phyloP scores from a whole-genome alignment of 2,113 vertebrate genomes.

The Anser cygnoides region DNA sequence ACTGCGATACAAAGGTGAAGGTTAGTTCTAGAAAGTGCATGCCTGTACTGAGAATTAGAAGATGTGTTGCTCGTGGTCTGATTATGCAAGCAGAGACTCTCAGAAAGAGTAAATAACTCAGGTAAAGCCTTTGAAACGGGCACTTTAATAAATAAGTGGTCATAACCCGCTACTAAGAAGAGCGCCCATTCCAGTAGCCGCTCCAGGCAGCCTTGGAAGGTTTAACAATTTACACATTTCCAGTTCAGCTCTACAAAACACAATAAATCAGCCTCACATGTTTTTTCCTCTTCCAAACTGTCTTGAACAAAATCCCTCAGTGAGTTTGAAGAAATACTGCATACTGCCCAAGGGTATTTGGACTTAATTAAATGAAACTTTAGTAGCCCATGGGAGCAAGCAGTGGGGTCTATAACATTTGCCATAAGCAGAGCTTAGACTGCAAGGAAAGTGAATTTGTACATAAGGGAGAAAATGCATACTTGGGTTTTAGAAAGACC shows the following conservation, averaged over 20 bases:
- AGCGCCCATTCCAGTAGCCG: not conserved
- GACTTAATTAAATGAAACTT: slow-evolving; percentile 31
- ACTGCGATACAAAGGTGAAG: not conserved
- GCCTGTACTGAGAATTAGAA: not conserved
- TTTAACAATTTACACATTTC: slow-evolving; percentile 2
- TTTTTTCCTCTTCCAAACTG: not conserved
- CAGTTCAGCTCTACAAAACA: not conserved
- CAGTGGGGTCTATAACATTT: slow-evolving; percentile 11
- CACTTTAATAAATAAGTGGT: not conserved
- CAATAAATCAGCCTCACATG: not conserved
- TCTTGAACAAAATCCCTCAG: not conserved
- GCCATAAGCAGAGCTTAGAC: not conserved
- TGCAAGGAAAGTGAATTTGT: not conserved
- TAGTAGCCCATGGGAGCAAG: not conserved
- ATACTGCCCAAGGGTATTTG: slow-evolving; percentile 28
- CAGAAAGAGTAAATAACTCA: not conserved
- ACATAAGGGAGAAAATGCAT: not conserved
- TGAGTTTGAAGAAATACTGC: slow-evolving; percentile 22
- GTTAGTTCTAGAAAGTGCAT: not conserved
- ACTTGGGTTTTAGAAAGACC: not conserved
- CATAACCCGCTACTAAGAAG: not conserved
- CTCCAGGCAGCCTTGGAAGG: not conserved
- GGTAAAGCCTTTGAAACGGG: not conserved
- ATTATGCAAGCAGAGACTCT: not conserved
- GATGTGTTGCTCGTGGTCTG: not conserved